A percentile compares a stretch with the other conserved stretches of the same genome.
Conservation (phyloP, 2,113 vertebrate genomes). For the Pseudopipra pipra region DNA sequence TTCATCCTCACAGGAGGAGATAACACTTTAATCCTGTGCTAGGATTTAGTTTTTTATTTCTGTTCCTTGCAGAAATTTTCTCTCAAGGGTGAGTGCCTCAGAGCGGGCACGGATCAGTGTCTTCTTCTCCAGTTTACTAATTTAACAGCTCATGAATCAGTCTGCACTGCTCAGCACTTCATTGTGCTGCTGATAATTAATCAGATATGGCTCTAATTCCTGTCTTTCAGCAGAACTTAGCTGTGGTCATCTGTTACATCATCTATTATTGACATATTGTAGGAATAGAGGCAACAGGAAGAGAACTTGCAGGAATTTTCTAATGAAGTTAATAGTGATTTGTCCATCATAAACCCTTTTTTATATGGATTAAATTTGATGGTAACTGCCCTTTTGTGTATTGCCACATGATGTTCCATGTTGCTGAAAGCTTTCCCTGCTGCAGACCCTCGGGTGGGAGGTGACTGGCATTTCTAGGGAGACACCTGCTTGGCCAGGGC, state of each 20-base stretch:
- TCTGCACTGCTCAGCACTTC: constrained; percentile 60
- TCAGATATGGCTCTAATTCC: constrained; percentile 65
- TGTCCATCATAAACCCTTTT: neutral
- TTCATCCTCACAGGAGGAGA: neutral
- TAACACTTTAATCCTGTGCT: neutral
- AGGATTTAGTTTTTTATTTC: constrained; percentile 15
- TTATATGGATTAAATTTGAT: neutral
- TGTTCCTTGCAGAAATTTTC: neutral
- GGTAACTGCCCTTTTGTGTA: neutral
- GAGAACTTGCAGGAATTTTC: neutral
- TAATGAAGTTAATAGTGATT: neutral
- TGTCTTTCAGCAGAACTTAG: constrained; percentile 62
- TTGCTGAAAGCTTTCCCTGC: neutral
- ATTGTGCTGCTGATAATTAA: constrained; percentile 63
- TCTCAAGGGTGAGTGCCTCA: neutral
- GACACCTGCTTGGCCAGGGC: neutral
- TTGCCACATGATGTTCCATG: neutral
- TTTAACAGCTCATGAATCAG: constrained; percentile 68
- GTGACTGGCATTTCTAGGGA: neutral
- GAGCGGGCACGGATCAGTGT: neutral
- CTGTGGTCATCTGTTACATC: constrained; percentile 17
- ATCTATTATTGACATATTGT: constrained; percentile 19
- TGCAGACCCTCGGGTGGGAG: neutral
- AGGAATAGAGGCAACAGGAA: neutral
- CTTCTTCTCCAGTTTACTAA: constrained; percentile 44